Evolutionary conservation across 2,888 invertebrate species (phyloP), one percentile per base, ranked within the genome.

Genomic region (Napeogenes sylphis): DNA sequence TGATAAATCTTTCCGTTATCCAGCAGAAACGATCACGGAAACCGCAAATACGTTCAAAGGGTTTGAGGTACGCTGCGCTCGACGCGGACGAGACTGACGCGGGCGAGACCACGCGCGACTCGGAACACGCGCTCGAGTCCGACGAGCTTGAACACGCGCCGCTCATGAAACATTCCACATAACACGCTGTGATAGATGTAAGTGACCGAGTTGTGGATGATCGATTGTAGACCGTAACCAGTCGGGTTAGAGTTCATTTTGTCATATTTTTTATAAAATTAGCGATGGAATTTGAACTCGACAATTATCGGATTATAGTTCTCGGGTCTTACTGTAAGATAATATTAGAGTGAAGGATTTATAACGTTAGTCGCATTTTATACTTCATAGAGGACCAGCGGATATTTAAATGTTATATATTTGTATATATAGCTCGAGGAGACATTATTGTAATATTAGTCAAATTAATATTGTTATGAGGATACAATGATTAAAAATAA

Each of bases 91-190:
- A 87, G 45, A 82, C 81, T n/a, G 87, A 86, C 55, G 85, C 83
- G 72, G 79, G 8, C 30, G 51, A n/a, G 5, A 2, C 5, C 10
- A 68, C 83, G 47, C 79, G 77, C 64, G 76, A 59, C 59, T 66
- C 68, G 6, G 45, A 55, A n/a, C 46, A 46, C 46, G 46, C 14
- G 46, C 46, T 46, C 46, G 46, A 21, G 14, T 47, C 13, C n/a
- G 51, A 61, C 69, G 73, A 73, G 46, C 75, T 70, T 63, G 85
- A 86, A 70, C 72, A 80, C 61, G 80, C 84, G 64, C 78, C 87
- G 30, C 79, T 90, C 51, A 79, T 90, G 63, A 85, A 87, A 82
- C 84, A 85, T 76, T 81, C 84, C 81, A 85, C 87, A 77, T 87
- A 89, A 79, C 82, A 73, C 77, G 76, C 82, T 83, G 84, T 83